A percentile compares a stretch with the other conserved stretches of the same genome.
phyloP scores from a whole-genome alignment of 2,113 vertebrate genomes.

The Addax nasomaculatus region DNA sequence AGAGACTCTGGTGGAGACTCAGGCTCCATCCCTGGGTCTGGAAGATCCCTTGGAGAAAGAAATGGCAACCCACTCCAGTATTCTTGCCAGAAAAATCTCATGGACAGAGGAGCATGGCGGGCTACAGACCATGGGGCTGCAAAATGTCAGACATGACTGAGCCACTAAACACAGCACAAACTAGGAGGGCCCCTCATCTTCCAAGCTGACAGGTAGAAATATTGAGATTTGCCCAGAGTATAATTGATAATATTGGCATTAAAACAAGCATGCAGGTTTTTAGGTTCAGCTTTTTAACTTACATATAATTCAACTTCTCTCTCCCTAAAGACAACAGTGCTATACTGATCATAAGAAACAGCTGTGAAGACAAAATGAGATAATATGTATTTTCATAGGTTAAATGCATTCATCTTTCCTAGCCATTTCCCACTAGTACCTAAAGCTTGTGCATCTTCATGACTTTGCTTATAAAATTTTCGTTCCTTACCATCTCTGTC shows the following conservation, averaged over 20 bases:
- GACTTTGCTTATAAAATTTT: not conserved
- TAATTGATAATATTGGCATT: not conserved
- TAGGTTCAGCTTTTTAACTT: not conserved
- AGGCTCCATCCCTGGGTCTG: not conserved
- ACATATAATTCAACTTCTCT: not conserved
- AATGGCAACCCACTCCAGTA: not conserved
- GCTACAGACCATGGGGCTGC: not conserved
- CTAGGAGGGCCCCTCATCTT: not conserved
- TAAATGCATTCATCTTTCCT: not conserved
- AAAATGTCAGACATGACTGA: not conserved
- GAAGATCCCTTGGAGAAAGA: not conserved
- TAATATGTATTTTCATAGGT: not conserved
- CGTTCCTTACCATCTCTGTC: not conserved
- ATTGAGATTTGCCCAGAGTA: not conserved
- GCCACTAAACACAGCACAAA: not conserved
- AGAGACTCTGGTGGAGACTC: not conserved
- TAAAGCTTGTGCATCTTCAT: conserved; percentile 3
- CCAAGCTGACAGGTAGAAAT: not conserved
- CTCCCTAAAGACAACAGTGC: not conserved
- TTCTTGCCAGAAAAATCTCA: not conserved
- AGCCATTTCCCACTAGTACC: not conserved
- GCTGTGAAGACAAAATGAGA: not conserved
- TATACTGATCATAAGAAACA: not conserved
- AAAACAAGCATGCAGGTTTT: not conserved
- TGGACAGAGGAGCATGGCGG: not conserved